A percentile compares a stretch with the other conserved stretches of the same genome.
Conservation (phyloP, 2,888 invertebrate species). For the Pristionchus arcanus region DNA sequence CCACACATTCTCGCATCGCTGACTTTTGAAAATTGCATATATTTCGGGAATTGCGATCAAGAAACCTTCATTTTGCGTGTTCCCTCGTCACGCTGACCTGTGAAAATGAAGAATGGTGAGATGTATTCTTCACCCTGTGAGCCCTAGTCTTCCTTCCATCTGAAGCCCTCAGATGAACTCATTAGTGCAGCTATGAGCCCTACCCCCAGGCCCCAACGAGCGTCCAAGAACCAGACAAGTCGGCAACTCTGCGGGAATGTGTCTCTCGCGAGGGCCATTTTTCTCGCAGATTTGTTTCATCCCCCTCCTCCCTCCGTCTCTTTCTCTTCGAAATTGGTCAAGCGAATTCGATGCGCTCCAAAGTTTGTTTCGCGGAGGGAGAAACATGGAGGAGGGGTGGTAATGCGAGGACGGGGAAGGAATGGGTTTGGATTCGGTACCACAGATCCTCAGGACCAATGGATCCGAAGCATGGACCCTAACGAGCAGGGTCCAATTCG, state of each 20-base stretch:
- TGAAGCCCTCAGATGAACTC: not conserved
- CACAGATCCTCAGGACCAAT: not conserved
- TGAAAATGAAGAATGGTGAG: too few relatives aligned
- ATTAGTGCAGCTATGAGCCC: not conserved
- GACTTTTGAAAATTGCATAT: not conserved
- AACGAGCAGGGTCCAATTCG: not conserved
- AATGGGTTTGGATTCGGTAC: not conserved
- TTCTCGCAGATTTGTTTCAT: slow-evolving; percentile 47
- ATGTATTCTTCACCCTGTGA: too few relatives aligned
- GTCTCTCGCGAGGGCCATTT: slow-evolving; percentile 30
- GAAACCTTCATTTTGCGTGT: too few relatives aligned
- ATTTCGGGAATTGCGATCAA: too few relatives aligned
- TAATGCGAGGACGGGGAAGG: not conserved
- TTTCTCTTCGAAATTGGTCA: slow-evolving; percentile 43
- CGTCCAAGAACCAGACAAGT: not conserved
- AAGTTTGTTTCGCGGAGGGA: not conserved
- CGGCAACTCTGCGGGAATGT: not conserved
- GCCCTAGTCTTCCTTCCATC: not conserved
- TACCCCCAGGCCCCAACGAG: not conserved
- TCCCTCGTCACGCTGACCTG: too few relatives aligned
- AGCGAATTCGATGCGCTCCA: not conserved
- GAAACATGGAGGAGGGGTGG: not conserved
- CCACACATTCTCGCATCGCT: not conserved
- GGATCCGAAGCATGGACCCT: not conserved
- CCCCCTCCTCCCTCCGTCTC: not conserved